These are phyloP conservation scores for Platalea minor DNA, from an alignment of 2,797 vertebrate genomes.

Conservation along the genomic window DNA sequence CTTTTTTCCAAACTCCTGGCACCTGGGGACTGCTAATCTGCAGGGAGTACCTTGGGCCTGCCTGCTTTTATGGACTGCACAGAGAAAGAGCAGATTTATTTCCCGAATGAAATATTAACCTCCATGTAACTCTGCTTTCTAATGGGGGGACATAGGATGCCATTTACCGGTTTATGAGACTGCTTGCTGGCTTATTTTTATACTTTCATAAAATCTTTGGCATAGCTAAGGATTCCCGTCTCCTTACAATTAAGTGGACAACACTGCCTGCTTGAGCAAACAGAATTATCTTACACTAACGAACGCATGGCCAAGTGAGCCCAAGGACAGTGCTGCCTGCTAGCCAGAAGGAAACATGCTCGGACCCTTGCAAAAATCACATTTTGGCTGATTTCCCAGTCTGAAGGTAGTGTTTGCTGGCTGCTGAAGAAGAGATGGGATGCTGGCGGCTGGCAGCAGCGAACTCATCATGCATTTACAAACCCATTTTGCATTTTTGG, in stretches of 20 bases:
- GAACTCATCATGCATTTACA: neutral
- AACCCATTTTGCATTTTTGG: neutral
- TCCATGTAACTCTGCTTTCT: neutral
- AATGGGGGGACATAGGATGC: neutral
- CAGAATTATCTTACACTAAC: neutral
- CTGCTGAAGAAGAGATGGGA: neutral
- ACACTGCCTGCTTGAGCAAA: neutral
- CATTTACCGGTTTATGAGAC: neutral
- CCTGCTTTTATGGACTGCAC: neutral
- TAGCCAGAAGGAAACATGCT: neutral
- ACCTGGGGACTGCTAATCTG: neutral
- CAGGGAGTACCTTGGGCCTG: neutral
- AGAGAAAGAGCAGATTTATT: neutral
- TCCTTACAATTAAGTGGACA: neutral
- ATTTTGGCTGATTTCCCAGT: neutral
- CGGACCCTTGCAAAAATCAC: neutral
- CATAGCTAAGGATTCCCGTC: neutral
- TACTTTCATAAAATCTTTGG: neutral
- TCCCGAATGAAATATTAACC: neutral
- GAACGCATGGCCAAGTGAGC: fast-evolving
- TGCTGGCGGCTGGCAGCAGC: neutral
- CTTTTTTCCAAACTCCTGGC: neutral
- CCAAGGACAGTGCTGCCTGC: neutral
- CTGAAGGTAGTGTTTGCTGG: neutral
- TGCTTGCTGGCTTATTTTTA: neutral